Conservation (phyloP, 2,797 vertebrate species). For the Yasuhikotakia modesta region DNA sequence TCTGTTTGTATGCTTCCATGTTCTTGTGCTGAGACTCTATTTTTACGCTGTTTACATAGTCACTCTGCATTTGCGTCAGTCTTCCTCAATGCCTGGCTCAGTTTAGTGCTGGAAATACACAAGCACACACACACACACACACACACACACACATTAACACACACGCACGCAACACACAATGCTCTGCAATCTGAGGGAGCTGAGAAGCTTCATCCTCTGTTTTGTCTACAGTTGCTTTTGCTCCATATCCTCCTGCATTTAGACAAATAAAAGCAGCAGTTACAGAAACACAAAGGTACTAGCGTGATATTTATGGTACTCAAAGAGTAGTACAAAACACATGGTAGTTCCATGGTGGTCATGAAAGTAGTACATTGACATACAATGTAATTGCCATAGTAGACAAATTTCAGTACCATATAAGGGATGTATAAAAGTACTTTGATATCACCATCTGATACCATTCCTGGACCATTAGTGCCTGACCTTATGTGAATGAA, state of each 20-base stretch:
- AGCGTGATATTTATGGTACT: neutral
- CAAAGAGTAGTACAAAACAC: neutral
- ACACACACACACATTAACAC: neutral
- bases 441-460: neutral
- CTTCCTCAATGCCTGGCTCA: conserved; percentile 25
- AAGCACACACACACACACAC: neutral
- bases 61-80: conserved; percentile 37
- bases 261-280: neutral
- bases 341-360: neutral
- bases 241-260: conserved; percentile 14
- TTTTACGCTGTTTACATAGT: conserved; percentile 44
- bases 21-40: conserved; percentile 34
- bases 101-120: conserved; percentile 34
- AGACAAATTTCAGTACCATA: neutral
- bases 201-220: conserved; percentile 11
- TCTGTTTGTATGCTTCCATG: conserved; percentile 6
- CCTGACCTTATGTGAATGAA: too few species aligned
- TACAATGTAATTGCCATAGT: neutral
- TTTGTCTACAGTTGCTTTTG: conserved; percentile 33
- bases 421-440: neutral
- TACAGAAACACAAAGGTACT: neutral
- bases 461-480: neutral
- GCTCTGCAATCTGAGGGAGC: neutral
- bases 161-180: conserved; percentile 1
- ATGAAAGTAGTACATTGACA: neutral